Evolutionary conservation across 2,113 vertebrate genomes (phyloP).

Genomic region (Leptocoma aspasia): DNA sequence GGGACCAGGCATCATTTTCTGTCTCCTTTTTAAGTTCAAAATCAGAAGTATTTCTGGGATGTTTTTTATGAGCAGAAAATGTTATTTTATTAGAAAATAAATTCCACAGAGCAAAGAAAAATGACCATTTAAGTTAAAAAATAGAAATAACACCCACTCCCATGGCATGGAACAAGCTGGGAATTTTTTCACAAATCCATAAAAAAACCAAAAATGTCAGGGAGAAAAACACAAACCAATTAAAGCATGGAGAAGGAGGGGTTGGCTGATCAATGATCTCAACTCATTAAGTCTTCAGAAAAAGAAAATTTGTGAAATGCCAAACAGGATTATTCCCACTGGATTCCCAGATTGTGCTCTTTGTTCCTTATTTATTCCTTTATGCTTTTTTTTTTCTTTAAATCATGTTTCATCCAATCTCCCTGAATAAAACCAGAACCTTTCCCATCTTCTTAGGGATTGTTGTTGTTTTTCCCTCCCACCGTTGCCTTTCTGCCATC

Average conservation of each 20-base stretch:
- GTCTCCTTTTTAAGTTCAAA: neutral
- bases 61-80: neutral
- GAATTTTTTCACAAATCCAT: neutral
- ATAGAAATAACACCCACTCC: neutral
- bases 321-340: neutral
- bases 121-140: neutral
- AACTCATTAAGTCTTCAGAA: neutral
- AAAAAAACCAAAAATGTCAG: neutral
- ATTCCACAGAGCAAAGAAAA: neutral
- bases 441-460: neutral
- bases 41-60: neutral
- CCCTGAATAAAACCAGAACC: neutral
- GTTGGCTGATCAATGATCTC: neutral
- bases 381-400: neutral
- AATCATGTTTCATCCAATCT: neutral
- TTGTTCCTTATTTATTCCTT: too few species aligned
- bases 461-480: neutral
- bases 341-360: neutral
- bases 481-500: neutral
- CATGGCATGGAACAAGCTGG: neutral
- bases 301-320: neutral
- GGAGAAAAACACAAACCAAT: neutral
- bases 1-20: neutral
- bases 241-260: neutral
- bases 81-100: neutral